Evolutionary conservation across 2,113 vertebrate species (phyloP), one percentile per base, ranked within the genome.

Genomic region (Ranitomeya variabilis): DNA sequence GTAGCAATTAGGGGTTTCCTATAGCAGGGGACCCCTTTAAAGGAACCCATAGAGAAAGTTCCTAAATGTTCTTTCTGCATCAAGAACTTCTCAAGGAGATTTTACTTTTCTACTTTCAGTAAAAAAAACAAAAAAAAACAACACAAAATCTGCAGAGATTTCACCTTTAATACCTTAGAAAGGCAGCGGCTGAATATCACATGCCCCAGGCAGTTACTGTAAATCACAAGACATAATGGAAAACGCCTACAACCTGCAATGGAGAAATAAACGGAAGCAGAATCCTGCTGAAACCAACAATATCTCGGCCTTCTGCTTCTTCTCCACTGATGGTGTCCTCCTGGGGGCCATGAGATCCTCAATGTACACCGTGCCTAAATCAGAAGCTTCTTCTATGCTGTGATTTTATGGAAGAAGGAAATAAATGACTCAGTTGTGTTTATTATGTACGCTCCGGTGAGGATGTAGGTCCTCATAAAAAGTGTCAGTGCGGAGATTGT

Each of bases 191-290:
- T 54, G 83, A 31, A 74, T 11, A 0, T 0, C 18, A 18, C 31
- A 57, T 54, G 85, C 74, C 59, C 52, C 74, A 7, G 66, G 37
- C 73, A 78, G 57, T 64, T 52, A 78, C 59, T 52, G 57, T 52
- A 86, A 86, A 62, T 64, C 73, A 66, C n/a, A 52, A 79, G 73
- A 86, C 31, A 79, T 66, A 86, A 78, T 64, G 26, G 73, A 86
- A 78, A 64, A 78, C 19, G 11, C 71, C 71, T 45, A 7, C 18
- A n/a, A 4, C 59, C 64, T 52, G 21, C 18, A 64, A 26, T 3
- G 66, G 55, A 62, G 12, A 66, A 79, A 62, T 23, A 19, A 86
- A 78, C 19, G 78, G 76, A 86, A 51, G 57, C 85, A 23, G 31
- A 77, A 77, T 59, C 51, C 19, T 86, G 73, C 57, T 59, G 14